Base-by-base conservation (phyloP, 2,888 invertebrate genomes). In the Pimpla rufipes region DNA sequence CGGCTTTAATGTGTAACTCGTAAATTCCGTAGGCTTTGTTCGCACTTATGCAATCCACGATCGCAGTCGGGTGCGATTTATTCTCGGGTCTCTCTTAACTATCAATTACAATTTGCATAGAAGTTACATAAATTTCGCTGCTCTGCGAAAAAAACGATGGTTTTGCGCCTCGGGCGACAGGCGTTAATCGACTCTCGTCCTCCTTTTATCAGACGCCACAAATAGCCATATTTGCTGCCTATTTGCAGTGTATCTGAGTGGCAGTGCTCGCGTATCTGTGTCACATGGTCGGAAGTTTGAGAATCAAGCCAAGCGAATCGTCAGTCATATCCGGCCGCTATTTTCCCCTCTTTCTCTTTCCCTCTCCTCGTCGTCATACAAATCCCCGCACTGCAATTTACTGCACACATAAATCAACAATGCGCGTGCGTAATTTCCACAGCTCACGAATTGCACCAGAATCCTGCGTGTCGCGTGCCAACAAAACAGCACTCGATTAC, bases 251-350 rank as follows among this genome's bases (percentile, higher is more conserved):
- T 42, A 0, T 40, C 18, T 52, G 2, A 40, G 42, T 42, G 11
- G 13, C 16, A 23, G 42, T 23, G 45, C 45, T 66, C 23, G 21
- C 21, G 66, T 42, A 55, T 57, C 40, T 18, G 55, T 42, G 70
- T 70, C 70, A 50, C 52, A 21, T 55, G 16, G 29, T 55, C 55
- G 55, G 40, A 21, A 57, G 40, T 70, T 57, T 55, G 55, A 57
- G 18, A 55, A 55, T 70, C 21, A 52, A 70, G 55, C 8, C 21
- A 11, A 35, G 70, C 66, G 18, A 3, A 40, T 55, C 23, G 40
- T 50, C 50, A 2, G 16, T 70, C n/a, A 10, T 37, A 70, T 62
- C 40, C 62, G 37, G 62, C 37, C 37, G 62, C 4, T 62, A 16
- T 37, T 11, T 3, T 21, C 7, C 37, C 16, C n/a, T n/a, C n/a